Base-by-base conservation (phyloP, 1,140 invertebrate species). In the Drosophila pachea region DNA sequence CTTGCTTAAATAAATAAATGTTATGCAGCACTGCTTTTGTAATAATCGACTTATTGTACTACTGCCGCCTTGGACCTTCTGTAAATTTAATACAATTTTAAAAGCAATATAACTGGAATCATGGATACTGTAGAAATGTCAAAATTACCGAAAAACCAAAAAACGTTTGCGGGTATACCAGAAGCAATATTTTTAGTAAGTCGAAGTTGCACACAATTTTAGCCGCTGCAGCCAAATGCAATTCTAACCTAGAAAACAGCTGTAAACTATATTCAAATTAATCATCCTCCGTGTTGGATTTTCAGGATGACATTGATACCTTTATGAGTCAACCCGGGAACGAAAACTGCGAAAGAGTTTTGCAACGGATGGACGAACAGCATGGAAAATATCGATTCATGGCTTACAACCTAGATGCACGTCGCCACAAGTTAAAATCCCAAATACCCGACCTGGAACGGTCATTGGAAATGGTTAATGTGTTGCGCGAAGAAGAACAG, bases 331-430 rank as follows among this genome's bases (percentile, higher is more conserved):
- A 93, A 70, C 90, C 94, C 29, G 96, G 97, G 88, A 96, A 96
- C 83, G 92, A 93, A 38, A 93, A 93, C 59, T 94, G 94, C 4
- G 96, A 98, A 78, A 93, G 93, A 89, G 97, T 97, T 9, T 90
- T 99, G 42, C 94, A 94, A 79, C 93, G 91, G 73, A 90, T 99
- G 36, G 97, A 99, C 88, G 97, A 98, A 84, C 94, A 95, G 89
- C 96, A 97, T 90, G 94, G 93, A 64, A 98, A 99, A 92, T 99
- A 99, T 89, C 98, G 98, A 91, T 97, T 97, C 87, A 98, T 99
- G 95, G 98, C 99, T 90, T 94, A 93, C 74, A 98, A 97, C 89
- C 91, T 99, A 68, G 90, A 93, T 68, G 94, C 93, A 43, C 97
- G 97, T 81, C 94, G 94, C 66, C 93, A 93, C 84, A 94, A 96